Base-by-base conservation (phyloP, 2,888 invertebrate species). In the Protophormia terraenovae region DNA sequence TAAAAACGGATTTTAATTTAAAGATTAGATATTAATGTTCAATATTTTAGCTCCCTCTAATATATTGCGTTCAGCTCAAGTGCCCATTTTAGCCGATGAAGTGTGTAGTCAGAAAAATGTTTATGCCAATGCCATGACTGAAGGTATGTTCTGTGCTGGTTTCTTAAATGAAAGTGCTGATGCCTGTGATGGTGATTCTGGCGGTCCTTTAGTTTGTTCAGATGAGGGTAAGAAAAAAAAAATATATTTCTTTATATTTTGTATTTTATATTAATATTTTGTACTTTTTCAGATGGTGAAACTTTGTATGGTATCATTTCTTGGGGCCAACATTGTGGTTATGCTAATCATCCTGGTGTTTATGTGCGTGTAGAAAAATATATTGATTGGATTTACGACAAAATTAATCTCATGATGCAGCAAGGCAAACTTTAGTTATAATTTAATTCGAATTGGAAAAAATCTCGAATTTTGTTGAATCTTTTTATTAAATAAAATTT, bases 181-280 rank as follows among this genome's bases (percentile, higher is more conserved):
- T 91, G 95, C 96, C 10, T 97, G 97, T 88, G 96, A 96, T 89
- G 97, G 97, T 1, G 97, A 97, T 90, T 96, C 96, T 45, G 97
- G 97, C 27, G 97, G 97, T n/a, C 97, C 97, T 7, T 93, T 97
- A 24, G 95, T 96, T 60, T 97, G 97, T 90, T 91, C 94, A 83
- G 93, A 94, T 87, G 93, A 94, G 87, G 95, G 95, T 95, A 88
- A n/a, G 16, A n/a, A n/a, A n/a, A n/a, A n/a, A n/a, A n/a, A n/a
- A n/a, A n/a, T n/a, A 0, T 4, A 38, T 38, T 12, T 38, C 10
- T 38, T 38, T 38, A 6, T 10, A 6, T 38, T 10, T 12, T 1
- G 47, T 16, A 67, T 29, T 2, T 50, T 50, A 32, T 16, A 6
- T 7, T 41, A n/a, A 19, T 14, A 2, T 4, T 2, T 64, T 53